Evolutionary conservation across 2,113 vertebrate genomes (phyloP).

Genomic region (Megalops atlanticus): DNA sequence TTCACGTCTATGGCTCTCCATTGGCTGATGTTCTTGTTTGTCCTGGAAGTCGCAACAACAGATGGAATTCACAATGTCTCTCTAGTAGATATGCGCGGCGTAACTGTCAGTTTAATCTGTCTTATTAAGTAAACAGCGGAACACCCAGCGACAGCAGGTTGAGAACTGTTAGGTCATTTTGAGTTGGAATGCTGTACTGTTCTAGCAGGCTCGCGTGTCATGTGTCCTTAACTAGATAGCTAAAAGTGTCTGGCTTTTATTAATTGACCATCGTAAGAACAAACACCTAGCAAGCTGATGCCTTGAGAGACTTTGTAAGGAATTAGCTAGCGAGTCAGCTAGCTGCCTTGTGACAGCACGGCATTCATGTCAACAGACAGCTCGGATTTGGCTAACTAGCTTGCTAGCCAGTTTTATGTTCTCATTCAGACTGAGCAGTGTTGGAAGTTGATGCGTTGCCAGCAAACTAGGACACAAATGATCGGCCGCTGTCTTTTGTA

Average conservation of each 20-base stretch:
- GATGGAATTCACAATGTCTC: not conserved
- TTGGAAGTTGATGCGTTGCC: not conserved
- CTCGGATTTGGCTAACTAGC: not conserved
- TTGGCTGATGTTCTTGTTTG: not conserved
- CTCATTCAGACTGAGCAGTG: not conserved
- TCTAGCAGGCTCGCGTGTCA: not conserved
- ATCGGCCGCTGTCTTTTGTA: not conserved
- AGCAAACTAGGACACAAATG: not conserved
- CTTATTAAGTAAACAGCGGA: slow-evolving; percentile 14
- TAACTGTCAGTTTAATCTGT: not conserved
- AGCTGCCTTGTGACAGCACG: not conserved
- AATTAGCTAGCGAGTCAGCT: not conserved
- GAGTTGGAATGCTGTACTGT: slow-evolving; percentile 5
- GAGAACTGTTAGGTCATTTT: slow-evolving; percentile 20
- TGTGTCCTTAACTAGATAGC: not conserved
- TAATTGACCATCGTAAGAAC: not conserved
- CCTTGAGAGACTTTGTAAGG: not conserved
- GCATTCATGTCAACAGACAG: not conserved
- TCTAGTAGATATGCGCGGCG: not conserved
- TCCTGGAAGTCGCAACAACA: not conserved
- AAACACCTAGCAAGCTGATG: not conserved
- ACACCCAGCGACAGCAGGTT: not conserved
- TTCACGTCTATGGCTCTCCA: not conserved
- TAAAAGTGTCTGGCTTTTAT: not conserved
- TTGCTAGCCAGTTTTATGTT: not conserved